Base-by-base conservation (phyloP, 1,140 invertebrate genomes). In the Kradibia gibbosae region DNA sequence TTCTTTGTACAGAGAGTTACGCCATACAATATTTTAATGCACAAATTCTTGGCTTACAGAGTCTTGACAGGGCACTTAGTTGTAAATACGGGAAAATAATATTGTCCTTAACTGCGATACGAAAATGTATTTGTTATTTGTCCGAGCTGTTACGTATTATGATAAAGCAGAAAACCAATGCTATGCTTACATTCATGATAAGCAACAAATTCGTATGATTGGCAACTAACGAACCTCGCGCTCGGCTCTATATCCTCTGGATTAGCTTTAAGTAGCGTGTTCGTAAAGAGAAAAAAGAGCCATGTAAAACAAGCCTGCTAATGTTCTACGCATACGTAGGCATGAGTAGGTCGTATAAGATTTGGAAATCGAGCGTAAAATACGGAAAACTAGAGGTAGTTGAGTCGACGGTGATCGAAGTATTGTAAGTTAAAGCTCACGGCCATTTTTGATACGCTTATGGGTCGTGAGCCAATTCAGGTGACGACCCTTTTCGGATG, bases 71-170 rank as follows among this genome's bases (percentile, higher is more conserved):
- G 25, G 13, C 25, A 70, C 62, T 78, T 39, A 70, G 62, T 78
- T 55, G 62, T 31, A 78, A 78, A 71, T 78, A 45, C 65, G 65
- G 45, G 48, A 71, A 78, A 78, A 70, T 53, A 78, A 28, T 65
- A 70, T 78, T 55, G 50, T 71, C 65, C 48, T 53, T 50, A 71
- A 78, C 65, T 7, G 34, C 48, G 65, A 70, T 39, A 28, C 42
- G 36, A 39, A 15, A 45, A 25, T 65, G 20, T n/a, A n/a, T n/a
- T 39, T 42, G 57, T 76, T 76, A 76, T 76, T 76, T 45, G 36
- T 36, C 8, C n/a, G 17, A 48, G 48, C 65, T 22, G 55, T 79
- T 73, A 72, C 53, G 70, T 36, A 72, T 79, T 25, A 48, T 72
- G 72, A 72, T 72, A 79, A 72, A 79, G 25, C 60, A 72, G 39